Evolutionary conservation across 2,888 invertebrate genomes (phyloP).

Genomic region (Mythimna albipuncta): DNA sequence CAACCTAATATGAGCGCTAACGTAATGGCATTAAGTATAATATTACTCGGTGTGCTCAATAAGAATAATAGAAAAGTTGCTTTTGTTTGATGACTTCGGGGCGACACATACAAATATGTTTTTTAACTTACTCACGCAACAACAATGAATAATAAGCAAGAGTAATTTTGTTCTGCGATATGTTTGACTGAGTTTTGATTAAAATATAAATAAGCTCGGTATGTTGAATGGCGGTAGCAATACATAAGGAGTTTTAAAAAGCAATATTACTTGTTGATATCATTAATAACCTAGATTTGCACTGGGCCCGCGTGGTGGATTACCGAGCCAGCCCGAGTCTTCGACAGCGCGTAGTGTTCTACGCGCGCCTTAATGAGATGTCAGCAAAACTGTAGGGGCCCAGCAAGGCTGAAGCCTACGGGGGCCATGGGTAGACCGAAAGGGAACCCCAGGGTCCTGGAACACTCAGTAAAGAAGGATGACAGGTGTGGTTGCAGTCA

Average conservation of each 20-base stretch:
- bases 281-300: no score
- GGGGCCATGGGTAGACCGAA: no score
- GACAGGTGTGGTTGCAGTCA: no score
- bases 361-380: no score
- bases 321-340: no score
- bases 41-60: conserved; percentile 43
- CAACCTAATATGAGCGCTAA: conserved; percentile 33
- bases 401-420: no score
- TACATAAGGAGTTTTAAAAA: background rate
- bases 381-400: no score
- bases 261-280: no score
- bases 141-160: conserved; percentile 44
- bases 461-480: no score
- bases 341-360: no score
- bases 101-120: conserved; percentile 50
- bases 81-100: conserved; percentile 60
- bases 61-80: conserved; percentile 68
- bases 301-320: no score
- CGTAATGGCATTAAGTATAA: conserved; percentile 15
- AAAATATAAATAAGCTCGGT: background rate
- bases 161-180: conserved; percentile 21
- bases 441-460: no score
- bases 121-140: conserved; percentile 57
- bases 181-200: conserved; percentile 21
- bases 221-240: background rate